Evolutionary conservation across 2,113 vertebrate species (phyloP).

Genomic region (Phasianus colchicus): DNA sequence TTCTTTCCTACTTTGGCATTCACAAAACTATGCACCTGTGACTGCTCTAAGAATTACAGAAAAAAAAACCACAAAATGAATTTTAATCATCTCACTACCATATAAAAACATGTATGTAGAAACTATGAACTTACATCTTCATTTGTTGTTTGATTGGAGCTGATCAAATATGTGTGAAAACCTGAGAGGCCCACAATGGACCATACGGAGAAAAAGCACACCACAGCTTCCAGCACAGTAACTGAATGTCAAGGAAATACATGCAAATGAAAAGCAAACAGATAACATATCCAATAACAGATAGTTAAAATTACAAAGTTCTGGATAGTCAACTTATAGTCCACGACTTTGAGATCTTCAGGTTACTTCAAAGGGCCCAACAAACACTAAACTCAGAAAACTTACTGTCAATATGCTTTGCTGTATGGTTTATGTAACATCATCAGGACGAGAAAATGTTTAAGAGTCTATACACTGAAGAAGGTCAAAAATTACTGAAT

Average conservation of each 20-base stretch:
- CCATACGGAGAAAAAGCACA: slow-evolving; percentile 99
- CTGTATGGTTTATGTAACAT: neutral
- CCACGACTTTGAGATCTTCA: neutral
- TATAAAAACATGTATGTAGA: neutral
- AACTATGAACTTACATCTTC: slow-evolving; percentile 91
- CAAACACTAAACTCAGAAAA: neutral
- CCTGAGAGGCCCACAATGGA: slow-evolving; percentile 98
- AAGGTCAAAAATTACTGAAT: neutral
- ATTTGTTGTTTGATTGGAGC: slow-evolving; percentile 99
- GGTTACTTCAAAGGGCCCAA: neutral
- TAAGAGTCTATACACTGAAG: neutral
- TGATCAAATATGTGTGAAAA: slow-evolving; percentile 98
- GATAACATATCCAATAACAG: neutral
- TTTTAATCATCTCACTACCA: neutral
- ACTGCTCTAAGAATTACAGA: neutral
- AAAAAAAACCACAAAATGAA: neutral
- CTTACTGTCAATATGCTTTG: neutral
- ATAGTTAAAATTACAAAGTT: neutral
- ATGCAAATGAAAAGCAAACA: neutral
- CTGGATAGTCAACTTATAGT: neutral
- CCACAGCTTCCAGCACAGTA: slow-evolving; percentile 96
- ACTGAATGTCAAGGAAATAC: slow-evolving; percentile 84
- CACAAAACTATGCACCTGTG: neutral
- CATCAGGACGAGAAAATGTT: neutral
- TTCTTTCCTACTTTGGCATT: neutral